Base-by-base conservation (phyloP, 2,113 vertebrate genomes). In the Mirza zaza region DNA sequence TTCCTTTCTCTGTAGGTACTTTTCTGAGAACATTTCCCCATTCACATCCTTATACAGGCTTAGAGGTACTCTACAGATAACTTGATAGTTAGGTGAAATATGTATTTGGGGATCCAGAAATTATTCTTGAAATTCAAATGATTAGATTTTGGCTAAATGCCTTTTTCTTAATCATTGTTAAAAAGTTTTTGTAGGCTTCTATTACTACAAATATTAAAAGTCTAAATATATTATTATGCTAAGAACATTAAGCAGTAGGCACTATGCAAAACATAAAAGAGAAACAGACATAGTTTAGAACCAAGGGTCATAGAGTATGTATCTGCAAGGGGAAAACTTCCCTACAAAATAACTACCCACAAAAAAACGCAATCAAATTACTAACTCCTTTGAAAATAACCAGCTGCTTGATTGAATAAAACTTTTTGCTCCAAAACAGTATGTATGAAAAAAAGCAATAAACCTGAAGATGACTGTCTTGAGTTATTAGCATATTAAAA, bases 401-500 rank as follows among this genome's bases (percentile, higher is more conserved):
- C 34, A 87, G 12, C 45, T 90, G 27, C 42, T 95, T 48, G 55
- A 91, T 32, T 59, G 91, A 90, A 86, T 90, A 50, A 87, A 91
- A 70, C 5, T 45, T 86, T 81, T n/a, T n/a, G 50, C 18, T 90
- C 45, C 27, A 91, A 71, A 86, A 50, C 25, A 91, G 32, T 79
- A 34, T 63, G 59, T 73, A 29, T 61, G 83, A 34, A 92, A 55
- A 90, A 97, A 95, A 95, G 52, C 97, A 96, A 42, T 21, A 61
- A 75, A 45, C 96, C 80, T 50, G 76, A 88, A 93, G 77, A 52
- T 18, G 32, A 76, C 45, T 67, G 11, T 95, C 96, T 90, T n/a
- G 55, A 76, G 36, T 91, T 90, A 71, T 71, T 83, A 88, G 61
- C 59, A 92, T 98, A 97, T 97, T 98, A 96, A 97, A 97, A 94